Evolutionary conservation across 2,113 vertebrate genomes (phyloP), one percentile per base, ranked within the genome.

Genomic region (Dicrurus megarhynchus): DNA sequence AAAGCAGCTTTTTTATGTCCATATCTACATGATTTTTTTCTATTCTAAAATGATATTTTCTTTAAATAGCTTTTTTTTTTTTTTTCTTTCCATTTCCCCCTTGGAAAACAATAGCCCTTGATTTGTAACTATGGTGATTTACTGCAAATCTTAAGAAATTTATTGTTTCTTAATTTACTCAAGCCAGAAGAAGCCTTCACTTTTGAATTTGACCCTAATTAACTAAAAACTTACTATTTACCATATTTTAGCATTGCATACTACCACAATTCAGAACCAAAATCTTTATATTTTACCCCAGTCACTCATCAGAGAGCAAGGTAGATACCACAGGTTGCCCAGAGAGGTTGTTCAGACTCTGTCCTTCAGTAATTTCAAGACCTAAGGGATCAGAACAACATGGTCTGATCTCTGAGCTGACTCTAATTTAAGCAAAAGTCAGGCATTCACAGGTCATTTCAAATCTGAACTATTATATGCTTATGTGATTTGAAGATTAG

Each of bases 81-180:
- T 39, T 10, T 35, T 23, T 5, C 13, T 64, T 63, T 41, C 5
- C 7, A 37, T 10, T 49, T 5, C 2, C 4, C 2, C 3, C 13
- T 49, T 30, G 4, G 22, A 32, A 61, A 52, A 67, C 3, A 55
- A 4, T 7, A 75, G 13, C 9, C 6, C 10, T 75, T 67, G 6
- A 44, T 67, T 79, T 75, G 6, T 23, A 67, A 91, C 55, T 74
- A 39, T 19, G 17, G 1, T 44, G 9, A 59, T 52, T 61, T 76
- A 81, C 11, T 77, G 8, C 3, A 77, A 50, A 61, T 28, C 32
- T 79, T 16, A 35, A 8, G 8, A 35, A 49, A 70, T 39, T 27
- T 1, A 53, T 63, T 55, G 2, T n/a, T 80, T 70, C 28, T 79
- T 71, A 33, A 39, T 65, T 65, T 91, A 30, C 49, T 84, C 21